Conservation (phyloP, 1,140 invertebrate genomes). For the Drosophila pseudoobscura region DNA sequence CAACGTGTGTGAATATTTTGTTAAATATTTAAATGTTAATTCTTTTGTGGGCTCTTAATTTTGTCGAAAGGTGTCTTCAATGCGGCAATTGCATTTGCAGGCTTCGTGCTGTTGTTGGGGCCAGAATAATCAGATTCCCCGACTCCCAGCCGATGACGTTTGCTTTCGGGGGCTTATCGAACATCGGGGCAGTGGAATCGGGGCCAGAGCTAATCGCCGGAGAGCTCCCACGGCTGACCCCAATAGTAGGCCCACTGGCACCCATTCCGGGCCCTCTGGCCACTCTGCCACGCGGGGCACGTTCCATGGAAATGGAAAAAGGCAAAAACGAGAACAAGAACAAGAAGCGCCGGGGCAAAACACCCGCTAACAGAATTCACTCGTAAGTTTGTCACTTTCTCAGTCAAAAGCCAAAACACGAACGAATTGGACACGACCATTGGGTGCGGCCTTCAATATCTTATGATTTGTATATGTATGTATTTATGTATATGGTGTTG, state of each 20-base stretch:
- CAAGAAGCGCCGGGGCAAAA: conserved; percentile 26
- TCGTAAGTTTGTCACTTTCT: conserved; percentile 35
- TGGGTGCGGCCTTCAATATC: conserved; percentile 5
- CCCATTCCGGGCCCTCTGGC: no score
- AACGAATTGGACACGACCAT: conserved; percentile 2
- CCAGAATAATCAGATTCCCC: no score
- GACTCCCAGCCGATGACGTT: no score
- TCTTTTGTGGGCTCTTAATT: no score
- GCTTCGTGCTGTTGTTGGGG: no score
- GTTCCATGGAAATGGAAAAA: conserved; percentile 12
- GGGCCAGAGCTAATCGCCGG: conserved; percentile 33
- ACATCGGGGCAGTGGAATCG: background rate
- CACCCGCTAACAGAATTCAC: conserved; percentile 23
- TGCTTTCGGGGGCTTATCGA: conserved; percentile 20
- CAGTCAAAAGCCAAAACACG: conserved; percentile 2
- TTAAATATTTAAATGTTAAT: no score
- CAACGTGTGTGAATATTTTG: no score
- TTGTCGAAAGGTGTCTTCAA: no score
- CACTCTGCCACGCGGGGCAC: conserved; percentile 35
- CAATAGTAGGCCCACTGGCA: conserved; percentile 26
- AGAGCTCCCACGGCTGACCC: conserved; percentile 36
- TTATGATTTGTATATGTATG: background rate
- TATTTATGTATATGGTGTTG: no score
- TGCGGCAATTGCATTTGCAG: no score
- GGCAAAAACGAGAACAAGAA: conserved; percentile 15